phyloP scores from a whole-genome alignment of 2,888 invertebrate species.

The Amiota communis region DNA sequence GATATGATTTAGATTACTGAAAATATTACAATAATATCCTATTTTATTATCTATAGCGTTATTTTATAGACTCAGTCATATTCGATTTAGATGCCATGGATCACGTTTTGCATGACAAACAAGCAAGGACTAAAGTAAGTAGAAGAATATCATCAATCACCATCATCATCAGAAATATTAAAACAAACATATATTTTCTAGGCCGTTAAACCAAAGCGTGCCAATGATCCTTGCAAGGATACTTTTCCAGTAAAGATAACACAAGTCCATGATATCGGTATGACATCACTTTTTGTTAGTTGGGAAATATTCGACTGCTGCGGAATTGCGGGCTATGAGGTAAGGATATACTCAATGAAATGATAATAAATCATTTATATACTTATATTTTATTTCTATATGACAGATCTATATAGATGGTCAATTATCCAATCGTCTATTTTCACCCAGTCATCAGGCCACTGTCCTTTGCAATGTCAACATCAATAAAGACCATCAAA shows the following conservation, averaged over 20 bases:
- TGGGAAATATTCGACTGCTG: constrained; percentile 65
- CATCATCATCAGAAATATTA: neutral
- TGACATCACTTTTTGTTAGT: constrained; percentile 63
- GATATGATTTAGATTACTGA: neutral
- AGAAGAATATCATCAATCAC: no score
- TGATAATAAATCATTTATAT: neutral
- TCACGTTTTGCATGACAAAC: constrained; percentile 53
- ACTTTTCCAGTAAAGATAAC: constrained; percentile 67
- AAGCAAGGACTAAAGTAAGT: constrained; percentile 50
- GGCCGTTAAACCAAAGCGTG: constrained; percentile 27
- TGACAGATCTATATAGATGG: constrained; percentile 70
- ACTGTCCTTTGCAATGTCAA: constrained; percentile 67
- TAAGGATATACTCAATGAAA: constrained; percentile 32
- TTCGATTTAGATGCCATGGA: constrained; percentile 66
- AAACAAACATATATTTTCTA: neutral
- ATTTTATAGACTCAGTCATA: constrained; percentile 66
- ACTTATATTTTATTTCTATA: neutral
- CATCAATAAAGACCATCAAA: constrained; percentile 60
- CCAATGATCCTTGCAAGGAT: constrained; percentile 37
- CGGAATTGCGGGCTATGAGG: constrained; percentile 70
- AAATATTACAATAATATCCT: neutral
- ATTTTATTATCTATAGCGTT: constrained; percentile 52
- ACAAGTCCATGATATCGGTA: constrained; percentile 60
- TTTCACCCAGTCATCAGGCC: constrained; percentile 62
- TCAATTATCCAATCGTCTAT: constrained; percentile 66